Evolutionary conservation across 2,113 vertebrate species (phyloP), one percentile per base, ranked within the genome.

Genomic region (Phyllostomus discolor): DNA sequence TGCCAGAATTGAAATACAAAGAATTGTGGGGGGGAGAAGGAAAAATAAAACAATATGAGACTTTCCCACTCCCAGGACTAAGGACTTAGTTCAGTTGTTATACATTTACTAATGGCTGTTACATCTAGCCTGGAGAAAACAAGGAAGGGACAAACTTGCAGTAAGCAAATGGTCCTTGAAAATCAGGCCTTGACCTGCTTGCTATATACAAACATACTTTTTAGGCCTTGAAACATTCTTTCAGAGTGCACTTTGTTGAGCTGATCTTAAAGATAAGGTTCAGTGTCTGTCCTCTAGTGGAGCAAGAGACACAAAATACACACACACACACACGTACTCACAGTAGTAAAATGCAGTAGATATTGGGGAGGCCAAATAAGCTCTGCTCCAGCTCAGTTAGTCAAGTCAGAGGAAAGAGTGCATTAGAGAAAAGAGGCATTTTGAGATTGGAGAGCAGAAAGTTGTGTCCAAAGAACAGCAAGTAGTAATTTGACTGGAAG

Each of bases 21-120:
- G 33, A 93, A 76, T 24, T 90, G 20, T 46, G 43, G 16, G 24
- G 69, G 46, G 9, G 89, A 89, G 59, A 57, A 90, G 38, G 79
- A 81, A 88, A 85, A 94, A 50, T 43, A 72, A 70, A 91, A 85
- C 41, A 79, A 0, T 59, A 8, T 79, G 90, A 95, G 73, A 70
- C 52, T 69, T 94, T 84, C 38, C 62, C 50, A 87, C 90, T 97
- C 89, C 64, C 54, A n/a, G 83, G 80, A 28, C 79, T 48, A 73
- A 90, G 75, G 75, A 91, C 38, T 86, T 59, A 72, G 46, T 92
- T 11, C 20, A 38, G 41, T 75, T 70, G 35, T 59, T 94, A 48
- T 64, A 7, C 52, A 24, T 92, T 80, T 90, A 6, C 81, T 90
- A 88, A 48, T 78, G n/a, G 1, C 52, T 73, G 1, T 88, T 93